Conservation (phyloP, 2,113 vertebrate species). For the Epinephelus fuscoguttatus region DNA sequence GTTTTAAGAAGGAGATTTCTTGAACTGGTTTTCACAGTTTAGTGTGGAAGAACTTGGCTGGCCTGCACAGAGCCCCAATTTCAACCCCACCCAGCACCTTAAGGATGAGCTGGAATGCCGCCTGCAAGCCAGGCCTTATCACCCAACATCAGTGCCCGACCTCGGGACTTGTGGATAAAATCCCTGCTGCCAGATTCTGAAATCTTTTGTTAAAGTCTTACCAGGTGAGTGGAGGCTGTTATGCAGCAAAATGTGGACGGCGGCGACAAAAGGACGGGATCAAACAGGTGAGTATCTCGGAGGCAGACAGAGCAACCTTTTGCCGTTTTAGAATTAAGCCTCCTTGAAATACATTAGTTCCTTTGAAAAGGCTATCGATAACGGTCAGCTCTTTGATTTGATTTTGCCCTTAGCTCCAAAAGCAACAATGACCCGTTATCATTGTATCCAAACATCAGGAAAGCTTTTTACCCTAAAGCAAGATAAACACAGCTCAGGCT, state of each 20-base stretch:
- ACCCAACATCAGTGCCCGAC: not conserved
- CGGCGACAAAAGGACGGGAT: conserved; percentile 1
- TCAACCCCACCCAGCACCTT: not conserved
- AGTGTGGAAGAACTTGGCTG: not conserved
- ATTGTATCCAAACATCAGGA: conserved; percentile 8
- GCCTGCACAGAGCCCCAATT: not conserved
- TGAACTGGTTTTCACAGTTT: not conserved
- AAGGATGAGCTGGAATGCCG: not conserved
- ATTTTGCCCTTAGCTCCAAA: not conserved
- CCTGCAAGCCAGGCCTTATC: not conserved
- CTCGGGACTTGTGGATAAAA: not conserved
- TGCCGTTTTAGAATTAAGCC: not conserved
- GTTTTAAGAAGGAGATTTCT: not conserved
- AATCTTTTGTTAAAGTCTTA: not conserved
- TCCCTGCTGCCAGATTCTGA: not conserved
- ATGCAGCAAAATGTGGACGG: not conserved
- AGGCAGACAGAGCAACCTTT: not conserved
- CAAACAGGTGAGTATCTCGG: not conserved
- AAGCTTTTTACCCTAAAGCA: conserved; percentile 25
- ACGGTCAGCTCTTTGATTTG: not conserved
- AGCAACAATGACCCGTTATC: not conserved
- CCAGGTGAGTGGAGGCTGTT: not conserved
- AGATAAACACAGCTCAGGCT: conserved; percentile 15
- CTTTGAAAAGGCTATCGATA: not conserved
- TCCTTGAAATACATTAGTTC: not conserved